Conservation (phyloP, 2,113 vertebrate species). For the Ptychochromis oligacanthus region DNA sequence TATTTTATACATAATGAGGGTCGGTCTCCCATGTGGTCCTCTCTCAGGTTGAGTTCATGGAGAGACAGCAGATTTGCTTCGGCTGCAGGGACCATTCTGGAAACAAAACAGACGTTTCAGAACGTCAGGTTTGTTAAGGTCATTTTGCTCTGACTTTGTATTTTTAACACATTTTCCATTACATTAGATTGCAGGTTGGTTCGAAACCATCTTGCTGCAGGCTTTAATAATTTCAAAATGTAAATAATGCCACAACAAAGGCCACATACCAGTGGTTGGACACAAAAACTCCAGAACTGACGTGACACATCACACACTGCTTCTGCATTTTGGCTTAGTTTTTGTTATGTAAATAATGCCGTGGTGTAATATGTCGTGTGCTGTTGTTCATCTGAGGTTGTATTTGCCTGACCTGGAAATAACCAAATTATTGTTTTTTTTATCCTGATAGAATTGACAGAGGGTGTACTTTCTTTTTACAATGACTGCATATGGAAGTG, state of each 20-base stretch:
- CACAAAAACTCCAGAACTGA: too few species aligned
- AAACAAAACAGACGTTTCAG: conserved; percentile 43
- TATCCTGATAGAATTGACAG: background rate
- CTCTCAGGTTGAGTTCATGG: conserved; percentile 52
- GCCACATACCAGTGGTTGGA: background rate
- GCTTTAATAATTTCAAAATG: background rate
- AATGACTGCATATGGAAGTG: background rate
- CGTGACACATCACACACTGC: background rate
- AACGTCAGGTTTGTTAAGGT: conserved; percentile 44
- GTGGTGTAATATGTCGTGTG: too few species aligned
- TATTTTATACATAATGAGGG: conserved; percentile 72
- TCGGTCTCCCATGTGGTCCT: conserved; percentile 48
- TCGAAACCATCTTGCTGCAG: background rate
- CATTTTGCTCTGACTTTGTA: conserved; percentile 43
- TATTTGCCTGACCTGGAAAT: background rate
- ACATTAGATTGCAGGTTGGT: background rate
- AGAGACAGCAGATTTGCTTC: conserved; percentile 54
- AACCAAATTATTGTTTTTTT: accelerated
- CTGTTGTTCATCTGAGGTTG: background rate
- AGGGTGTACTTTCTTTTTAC: background rate
- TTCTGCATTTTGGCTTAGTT: background rate
- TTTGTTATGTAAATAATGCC: background rate
- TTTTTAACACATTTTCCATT: background rate
- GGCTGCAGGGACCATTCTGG: conserved; percentile 48
- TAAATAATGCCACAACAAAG: background rate